Evolutionary conservation across 2,888 invertebrate genomes (phyloP), one percentile per base, ranked within the genome.

Genomic region (Microplitis deprimator): DNA sequence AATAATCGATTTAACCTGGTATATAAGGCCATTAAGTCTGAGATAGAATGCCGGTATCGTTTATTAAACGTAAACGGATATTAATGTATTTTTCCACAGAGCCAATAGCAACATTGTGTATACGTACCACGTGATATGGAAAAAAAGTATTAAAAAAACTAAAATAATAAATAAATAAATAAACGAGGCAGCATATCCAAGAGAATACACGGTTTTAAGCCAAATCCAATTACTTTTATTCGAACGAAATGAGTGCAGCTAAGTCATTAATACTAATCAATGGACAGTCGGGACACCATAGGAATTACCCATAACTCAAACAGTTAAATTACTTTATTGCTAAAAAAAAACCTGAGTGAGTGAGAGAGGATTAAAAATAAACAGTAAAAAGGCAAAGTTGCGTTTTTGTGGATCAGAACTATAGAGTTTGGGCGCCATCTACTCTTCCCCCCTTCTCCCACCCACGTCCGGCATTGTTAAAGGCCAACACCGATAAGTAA

Each of bases 221-320:
- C 87, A 89, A 89, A 90, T 89, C 89, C 89, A 90, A 89, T 90
- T 90, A 89, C 89, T 89, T 89, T 89, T 89, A 90, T 89, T 89
- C 89, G 89, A 89, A 88, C 86, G 86, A 89, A 90, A 89, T 89
- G 89, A 89, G 89, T 88, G 89, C 89, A 88, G 88, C 89, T 88
- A 88, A 89, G 89, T 89, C 89, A 89, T 89, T 90, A 90, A 90
- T 89, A 89, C 89, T 90, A 89, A 90, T 89, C 89, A 90, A 90
- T 89, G 89, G 88, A 81, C 81, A 83, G 82, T 77, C 79, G 73
- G 76, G 60, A 68, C 83, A 82, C 85, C 85, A 83, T 83, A 86
- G 85, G 87, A 88, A 88, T 89, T 89, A 89, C 86, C 88, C 88
- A 89, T 90, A 89, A 89, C 87, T 89, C 89, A 88, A 85, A 84